phyloP scores from a whole-genome alignment of 1,140 invertebrate species.

The Chironomus tepperi region DNA sequence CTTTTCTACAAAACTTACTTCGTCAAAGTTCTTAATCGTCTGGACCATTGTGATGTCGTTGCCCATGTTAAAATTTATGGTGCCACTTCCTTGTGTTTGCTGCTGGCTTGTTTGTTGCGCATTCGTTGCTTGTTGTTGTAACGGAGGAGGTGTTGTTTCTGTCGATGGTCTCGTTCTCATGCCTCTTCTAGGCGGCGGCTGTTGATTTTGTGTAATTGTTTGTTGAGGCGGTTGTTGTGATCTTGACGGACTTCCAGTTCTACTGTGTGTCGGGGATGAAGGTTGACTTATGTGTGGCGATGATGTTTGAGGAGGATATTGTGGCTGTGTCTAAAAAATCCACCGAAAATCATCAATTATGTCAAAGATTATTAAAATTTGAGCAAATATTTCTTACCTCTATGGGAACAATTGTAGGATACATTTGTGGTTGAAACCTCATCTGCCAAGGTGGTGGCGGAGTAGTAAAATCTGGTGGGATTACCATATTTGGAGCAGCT shows the following conservation, averaged over 20 bases:
- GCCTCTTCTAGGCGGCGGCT: slow-evolving; percentile 32
- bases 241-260: slow-evolving; percentile 48
- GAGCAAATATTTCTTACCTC: background rate
- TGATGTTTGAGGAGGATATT: slow-evolving; percentile 40
- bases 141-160: slow-evolving; percentile 43
- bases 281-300: slow-evolving; percentile 51
- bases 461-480: slow-evolving; percentile 38
- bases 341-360: slow-evolving; percentile 22
- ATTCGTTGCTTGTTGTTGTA: slow-evolving; percentile 24
- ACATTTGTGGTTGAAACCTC: slow-evolving; percentile 25
- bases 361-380: background rate
- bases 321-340: slow-evolving; percentile 30
- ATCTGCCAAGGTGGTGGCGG: slow-evolving; percentile 30
- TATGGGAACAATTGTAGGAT: background rate
- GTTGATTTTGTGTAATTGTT: slow-evolving; percentile 26
- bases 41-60: slow-evolving; percentile 29
- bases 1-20: slow-evolving; percentile 30
- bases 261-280: slow-evolving; percentile 47
- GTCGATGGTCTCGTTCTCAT: slow-evolving; percentile 38
- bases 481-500: slow-evolving; percentile 36
- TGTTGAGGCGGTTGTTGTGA: slow-evolving; percentile 29
- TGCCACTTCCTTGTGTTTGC: slow-evolving; percentile 24
- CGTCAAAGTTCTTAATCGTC: slow-evolving; percentile 33
- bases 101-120: slow-evolving; percentile 27
- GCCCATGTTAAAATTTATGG: slow-evolving; percentile 26